These are phyloP conservation scores for Mastigias papua DNA, from an alignment of 30 jellyfish, hydroid and myxozoan genomes.

Conservation along the genomic window DNA sequence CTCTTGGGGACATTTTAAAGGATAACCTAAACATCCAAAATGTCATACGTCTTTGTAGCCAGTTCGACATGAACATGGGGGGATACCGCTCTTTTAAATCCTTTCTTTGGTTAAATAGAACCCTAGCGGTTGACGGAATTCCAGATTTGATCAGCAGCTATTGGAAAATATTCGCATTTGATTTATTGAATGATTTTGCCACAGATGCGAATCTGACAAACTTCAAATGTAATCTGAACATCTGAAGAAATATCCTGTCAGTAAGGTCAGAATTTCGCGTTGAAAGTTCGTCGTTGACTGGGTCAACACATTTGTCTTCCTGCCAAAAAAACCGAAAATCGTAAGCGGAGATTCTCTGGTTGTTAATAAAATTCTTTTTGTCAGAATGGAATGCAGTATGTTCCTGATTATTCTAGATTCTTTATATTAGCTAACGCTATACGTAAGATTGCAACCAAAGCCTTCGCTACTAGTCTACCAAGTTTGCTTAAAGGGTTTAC, in stretches of 20 bases:
- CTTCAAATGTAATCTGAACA: not conserved
- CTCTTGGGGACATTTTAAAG: too few relatives aligned
- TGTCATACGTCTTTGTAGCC: too few relatives aligned
- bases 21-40: too few relatives aligned
- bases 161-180: not conserved
- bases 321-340: not conserved
- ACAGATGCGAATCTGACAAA: not conserved
- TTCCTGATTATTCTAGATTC: too few relatives aligned
- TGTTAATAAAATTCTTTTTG: not conserved
- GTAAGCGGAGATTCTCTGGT: not conserved
- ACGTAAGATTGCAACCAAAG: too few relatives aligned
- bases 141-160: not conserved
- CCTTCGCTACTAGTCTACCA: too few relatives aligned
- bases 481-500: too few relatives aligned
- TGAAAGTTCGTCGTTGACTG: not conserved
- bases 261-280: slow-evolving; percentile 10
- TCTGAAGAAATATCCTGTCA: not conserved
- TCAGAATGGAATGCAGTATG: not conserved
- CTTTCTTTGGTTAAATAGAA: too few relatives aligned
- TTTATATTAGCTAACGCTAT: too few relatives aligned
- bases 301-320: slow-evolving; percentile 9
- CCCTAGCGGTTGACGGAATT: not conserved
- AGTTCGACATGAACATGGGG: too few relatives aligned
- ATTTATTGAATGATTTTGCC: not conserved
- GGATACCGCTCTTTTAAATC: too few relatives aligned